Evolutionary conservation across 92 coral and sea anemone genomes (phyloP), one percentile per base, ranked within the genome.

Genomic region (Bergia sp.): DNA sequence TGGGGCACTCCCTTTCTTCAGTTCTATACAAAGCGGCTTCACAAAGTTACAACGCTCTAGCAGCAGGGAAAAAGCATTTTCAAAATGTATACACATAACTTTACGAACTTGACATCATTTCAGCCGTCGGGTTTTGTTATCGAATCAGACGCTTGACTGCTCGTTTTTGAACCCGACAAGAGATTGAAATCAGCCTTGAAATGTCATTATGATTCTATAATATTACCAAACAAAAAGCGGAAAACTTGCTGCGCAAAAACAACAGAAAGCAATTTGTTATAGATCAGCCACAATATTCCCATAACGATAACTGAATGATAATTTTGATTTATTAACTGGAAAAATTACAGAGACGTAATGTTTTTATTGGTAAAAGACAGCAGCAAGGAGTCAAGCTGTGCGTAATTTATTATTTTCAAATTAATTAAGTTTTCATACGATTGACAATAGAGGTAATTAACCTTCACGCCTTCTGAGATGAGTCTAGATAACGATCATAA

Each of bases 321-420:
- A 84, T 47, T 72, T 67, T 71, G 87, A 84, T 84, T 84, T 84
- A 84, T 84, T 55, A 71, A 49, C 78, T 84, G 55, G 13, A 43
- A 23, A 72, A 84, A 64, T 84, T 49, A 65, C 43, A 49, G 7
- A 84, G 87, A 84, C 87, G 44, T 71, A 5, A 41, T 84, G 77
- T 73, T 84, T 69, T 84, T 84, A 71, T 84, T 84, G 67, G 45
- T 23, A 18, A 84, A 47, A 71, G 40, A 84, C 79, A 20, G 43
- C 37, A 45, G 75, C 79, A 69, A 69, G 79, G 18, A n/a, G 78
- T 50, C 87, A 36, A 69, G 79, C 87, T 84, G 87, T 45, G 87
- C 78, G 87, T 84, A 84, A 84, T 84, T 84, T 84, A 84, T 84
- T 84, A 84, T 84, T 84, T 84, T 84, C 87, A 84, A 84, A 84